phyloP scores from a whole-genome alignment of 2,888 invertebrate genomes.

The Platycheirus albimanus region DNA sequence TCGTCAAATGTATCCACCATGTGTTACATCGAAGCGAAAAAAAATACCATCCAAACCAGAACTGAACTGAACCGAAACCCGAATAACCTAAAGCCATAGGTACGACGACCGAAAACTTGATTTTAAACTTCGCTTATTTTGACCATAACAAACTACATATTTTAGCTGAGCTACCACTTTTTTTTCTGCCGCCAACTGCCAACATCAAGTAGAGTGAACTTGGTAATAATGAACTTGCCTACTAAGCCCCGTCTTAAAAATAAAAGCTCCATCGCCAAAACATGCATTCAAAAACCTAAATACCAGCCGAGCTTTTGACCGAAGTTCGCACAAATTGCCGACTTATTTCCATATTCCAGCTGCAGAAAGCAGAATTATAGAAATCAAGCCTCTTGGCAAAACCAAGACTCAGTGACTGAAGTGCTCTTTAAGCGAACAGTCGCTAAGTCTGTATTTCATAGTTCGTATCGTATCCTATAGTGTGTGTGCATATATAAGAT shows the following conservation, averaged over 20 bases:
- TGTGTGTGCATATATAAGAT: not conserved
- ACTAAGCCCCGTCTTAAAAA: slow-evolving; percentile 44
- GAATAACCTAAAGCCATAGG: slow-evolving; percentile 31
- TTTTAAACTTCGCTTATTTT: slow-evolving; percentile 19
- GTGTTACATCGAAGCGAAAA: no score
- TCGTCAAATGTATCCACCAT: slow-evolving; percentile 1
- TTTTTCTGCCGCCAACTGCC: slow-evolving; percentile 6
- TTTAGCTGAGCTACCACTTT: slow-evolving; percentile 38
- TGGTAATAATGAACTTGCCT: slow-evolving; percentile 63
- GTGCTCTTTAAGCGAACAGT: slow-evolving; percentile 63
- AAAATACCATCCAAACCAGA: slow-evolving; percentile 9
- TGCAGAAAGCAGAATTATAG: slow-evolving; percentile 69
- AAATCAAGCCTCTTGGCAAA: slow-evolving; percentile 61
- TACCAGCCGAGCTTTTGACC: slow-evolving; percentile 47
- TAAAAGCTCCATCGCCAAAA: slow-evolving; percentile 37
- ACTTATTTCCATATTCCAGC: slow-evolving; percentile 60
- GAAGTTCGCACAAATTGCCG: slow-evolving; percentile 20
- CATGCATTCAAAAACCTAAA: slow-evolving; percentile 17
- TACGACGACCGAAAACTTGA: not conserved
- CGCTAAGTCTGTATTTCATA: slow-evolving; percentile 37
- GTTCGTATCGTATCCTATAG: not conserved
- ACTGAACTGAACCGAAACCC: slow-evolving; percentile 25
- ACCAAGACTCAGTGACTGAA: slow-evolving; percentile 62
- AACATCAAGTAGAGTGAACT: slow-evolving; percentile 46
- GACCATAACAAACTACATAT: slow-evolving; percentile 13